Evolutionary conservation across 1,140 invertebrate genomes (phyloP).

Genomic region (Musca vetustissima): DNA sequence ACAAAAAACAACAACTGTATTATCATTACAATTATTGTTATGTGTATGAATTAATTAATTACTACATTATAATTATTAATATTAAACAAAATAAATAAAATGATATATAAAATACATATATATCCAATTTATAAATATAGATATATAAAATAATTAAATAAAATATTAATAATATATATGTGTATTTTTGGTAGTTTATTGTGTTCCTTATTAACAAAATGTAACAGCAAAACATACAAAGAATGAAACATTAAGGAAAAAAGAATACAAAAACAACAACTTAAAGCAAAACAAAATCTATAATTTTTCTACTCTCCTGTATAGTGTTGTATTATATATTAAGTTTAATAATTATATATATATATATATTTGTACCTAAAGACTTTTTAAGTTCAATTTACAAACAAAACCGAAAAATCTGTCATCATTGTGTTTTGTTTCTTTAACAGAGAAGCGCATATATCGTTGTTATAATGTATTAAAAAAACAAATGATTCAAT

Average conservation of each 20-base stretch:
- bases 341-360: constrained; percentile 10
- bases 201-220: constrained; percentile 15
- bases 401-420: not conserved
- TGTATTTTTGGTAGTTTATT: constrained; percentile 22
- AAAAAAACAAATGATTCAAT: constrained; percentile 11
- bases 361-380: constrained; percentile 14
- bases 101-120: too few species aligned
- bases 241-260: not conserved
- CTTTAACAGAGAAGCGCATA: not conserved
- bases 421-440: too few species aligned
- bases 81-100: too few species aligned
- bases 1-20: constrained; percentile 1
- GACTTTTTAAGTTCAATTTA: constrained; percentile 4
- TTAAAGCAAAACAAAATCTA: not conserved
- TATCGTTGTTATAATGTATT: not conserved
- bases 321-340: constrained; percentile 13
- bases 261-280: constrained; percentile 4
- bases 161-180: constrained; percentile 12
- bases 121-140: not conserved
- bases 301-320: constrained; percentile 12
- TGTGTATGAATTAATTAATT: constrained; percentile 19
- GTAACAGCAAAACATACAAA: constrained; percentile 7
- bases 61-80: not conserved
- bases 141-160: not conserved
- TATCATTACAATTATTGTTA: constrained; percentile 16